phyloP scores from a whole-genome alignment of 2,888 invertebrate genomes.

The Pterobdella sp. region DNA sequence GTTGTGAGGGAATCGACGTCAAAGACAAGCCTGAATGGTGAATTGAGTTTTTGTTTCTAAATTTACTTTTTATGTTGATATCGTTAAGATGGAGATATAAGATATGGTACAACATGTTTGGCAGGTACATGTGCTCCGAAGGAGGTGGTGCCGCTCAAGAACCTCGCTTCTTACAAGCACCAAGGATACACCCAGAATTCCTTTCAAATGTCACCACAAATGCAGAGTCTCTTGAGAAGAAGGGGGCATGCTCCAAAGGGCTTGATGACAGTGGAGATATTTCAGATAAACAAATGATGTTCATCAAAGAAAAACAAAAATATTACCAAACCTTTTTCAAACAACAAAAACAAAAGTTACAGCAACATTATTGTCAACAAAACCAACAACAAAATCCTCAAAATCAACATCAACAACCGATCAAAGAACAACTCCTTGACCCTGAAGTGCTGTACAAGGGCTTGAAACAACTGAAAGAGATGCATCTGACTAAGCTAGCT shows the following conservation, averaged over 20 bases:
- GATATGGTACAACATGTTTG: too few species aligned
- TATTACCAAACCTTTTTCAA: background rate
- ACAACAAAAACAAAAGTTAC: slow-evolving; percentile 14
- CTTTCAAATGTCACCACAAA: background rate
- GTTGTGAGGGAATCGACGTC: background rate
- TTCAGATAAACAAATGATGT: background rate
- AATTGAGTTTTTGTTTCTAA: background rate
- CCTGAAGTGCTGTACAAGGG: slow-evolving; percentile 27
- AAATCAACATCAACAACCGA: slow-evolving; percentile 17
- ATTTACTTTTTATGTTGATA: background rate
- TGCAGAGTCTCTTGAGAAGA: too few species aligned
- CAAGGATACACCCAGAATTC: background rate
- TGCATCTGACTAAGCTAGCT: slow-evolving; percentile 18
- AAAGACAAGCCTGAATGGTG: background rate
- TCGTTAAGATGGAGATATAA: too few species aligned
- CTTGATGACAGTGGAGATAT: background rate
- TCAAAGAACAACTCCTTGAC: background rate
- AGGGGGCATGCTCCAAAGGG: too few species aligned
- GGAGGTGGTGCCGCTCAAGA: background rate
- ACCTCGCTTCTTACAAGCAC: background rate
- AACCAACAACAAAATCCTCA: slow-evolving; percentile 20
- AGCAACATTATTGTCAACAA: background rate
- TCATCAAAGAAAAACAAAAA: slow-evolving; percentile 2
- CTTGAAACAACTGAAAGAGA: slow-evolving; percentile 25
- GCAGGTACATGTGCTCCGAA: background rate